These are phyloP conservation scores for Mnemiopsis leidyi DNA, from an alignment of 37 sponge, comb jelly and placozoan genomes.

Conservation along the genomic window DNA sequence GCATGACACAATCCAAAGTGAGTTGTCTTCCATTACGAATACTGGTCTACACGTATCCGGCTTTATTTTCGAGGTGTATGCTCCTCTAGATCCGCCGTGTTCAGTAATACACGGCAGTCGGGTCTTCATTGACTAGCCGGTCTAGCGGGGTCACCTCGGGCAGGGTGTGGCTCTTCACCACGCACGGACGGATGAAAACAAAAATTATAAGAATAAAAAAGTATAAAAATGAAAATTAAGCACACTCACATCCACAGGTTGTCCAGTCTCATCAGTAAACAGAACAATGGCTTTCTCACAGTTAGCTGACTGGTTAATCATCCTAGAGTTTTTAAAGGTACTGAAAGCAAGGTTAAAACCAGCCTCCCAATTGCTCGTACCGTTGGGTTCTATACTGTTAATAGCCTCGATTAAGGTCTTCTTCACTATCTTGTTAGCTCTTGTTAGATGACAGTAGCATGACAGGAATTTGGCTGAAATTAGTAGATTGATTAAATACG, in stretches of 20 bases:
- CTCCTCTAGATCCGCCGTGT: too few species aligned
- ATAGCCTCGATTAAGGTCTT: background rate
- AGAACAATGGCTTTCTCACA: slow-evolving; percentile 36
- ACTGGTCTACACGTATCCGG: background rate
- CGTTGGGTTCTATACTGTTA: background rate
- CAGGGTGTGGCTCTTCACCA: too few species aligned
- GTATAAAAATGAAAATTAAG: background rate
- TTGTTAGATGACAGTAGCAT: background rate
- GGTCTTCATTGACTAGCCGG: too few species aligned
- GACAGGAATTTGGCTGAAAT: slow-evolving; percentile 43
- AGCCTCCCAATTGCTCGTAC: slow-evolving; percentile 41
- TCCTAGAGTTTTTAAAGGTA: background rate
- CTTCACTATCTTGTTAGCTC: slow-evolving; percentile 23
- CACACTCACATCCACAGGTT: slow-evolving; percentile 29
- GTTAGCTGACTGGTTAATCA: background rate
- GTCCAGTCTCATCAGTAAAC: slow-evolving; percentile 25
- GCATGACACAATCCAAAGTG: too few species aligned
- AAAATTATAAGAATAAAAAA: background rate
- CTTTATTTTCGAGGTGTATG: too few species aligned
- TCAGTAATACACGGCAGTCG: too few species aligned
- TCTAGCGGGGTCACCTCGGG: too few species aligned
- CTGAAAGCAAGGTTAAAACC: background rate
- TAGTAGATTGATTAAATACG: too few species aligned
- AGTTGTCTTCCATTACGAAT: background rate
- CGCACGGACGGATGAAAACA: too few species aligned